Percentiles rank a stretch among this genome's conserved stretches.
Conservation (phyloP, 2,113 vertebrate species). For the Ctenodactylus gundi region DNA sequence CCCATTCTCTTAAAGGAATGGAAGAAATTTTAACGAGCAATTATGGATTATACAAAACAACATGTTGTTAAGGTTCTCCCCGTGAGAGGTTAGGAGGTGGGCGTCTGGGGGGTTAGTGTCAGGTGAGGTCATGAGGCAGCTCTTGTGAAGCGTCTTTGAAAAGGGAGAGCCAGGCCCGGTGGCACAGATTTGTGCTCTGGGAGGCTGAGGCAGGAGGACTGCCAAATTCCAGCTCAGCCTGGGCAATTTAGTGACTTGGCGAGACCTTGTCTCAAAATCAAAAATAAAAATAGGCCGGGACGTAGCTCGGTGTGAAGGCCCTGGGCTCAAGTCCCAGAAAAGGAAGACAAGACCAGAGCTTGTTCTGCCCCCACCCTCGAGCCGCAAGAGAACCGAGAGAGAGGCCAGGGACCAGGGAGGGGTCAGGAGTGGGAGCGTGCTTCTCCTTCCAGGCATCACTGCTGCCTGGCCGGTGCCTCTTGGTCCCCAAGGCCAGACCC, state of each 20-base stretch:
- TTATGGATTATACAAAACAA: neutral
- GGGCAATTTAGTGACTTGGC: too few species aligned
- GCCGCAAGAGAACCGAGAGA: too few species aligned
- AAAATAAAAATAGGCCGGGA: too few species aligned
- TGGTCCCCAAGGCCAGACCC: neutral
- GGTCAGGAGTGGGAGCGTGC: neutral
- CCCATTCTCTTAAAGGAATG: neutral
- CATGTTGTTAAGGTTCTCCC: neutral
- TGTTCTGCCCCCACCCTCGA: neutral
- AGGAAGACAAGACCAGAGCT: neutral
- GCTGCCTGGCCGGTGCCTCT: neutral
- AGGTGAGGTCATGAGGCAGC: neutral
- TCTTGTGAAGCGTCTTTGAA: neutral
- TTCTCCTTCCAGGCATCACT: neutral
- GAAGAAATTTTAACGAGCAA: constrained; percentile 7
- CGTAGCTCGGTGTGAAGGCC: too few species aligned
- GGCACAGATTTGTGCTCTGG: too few species aligned
- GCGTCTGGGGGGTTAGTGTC: neutral
- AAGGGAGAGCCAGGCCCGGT: neutral
- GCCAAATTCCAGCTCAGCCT: too few species aligned
- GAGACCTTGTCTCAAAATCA: too few species aligned
- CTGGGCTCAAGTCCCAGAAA: too few species aligned
- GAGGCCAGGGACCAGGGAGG: too few species aligned
- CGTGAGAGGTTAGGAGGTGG: neutral
- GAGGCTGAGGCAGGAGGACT: too few species aligned